Evolutionary conservation across 2,888 invertebrate genomes (phyloP).

Genomic region (Choristoneura rosaceana): DNA sequence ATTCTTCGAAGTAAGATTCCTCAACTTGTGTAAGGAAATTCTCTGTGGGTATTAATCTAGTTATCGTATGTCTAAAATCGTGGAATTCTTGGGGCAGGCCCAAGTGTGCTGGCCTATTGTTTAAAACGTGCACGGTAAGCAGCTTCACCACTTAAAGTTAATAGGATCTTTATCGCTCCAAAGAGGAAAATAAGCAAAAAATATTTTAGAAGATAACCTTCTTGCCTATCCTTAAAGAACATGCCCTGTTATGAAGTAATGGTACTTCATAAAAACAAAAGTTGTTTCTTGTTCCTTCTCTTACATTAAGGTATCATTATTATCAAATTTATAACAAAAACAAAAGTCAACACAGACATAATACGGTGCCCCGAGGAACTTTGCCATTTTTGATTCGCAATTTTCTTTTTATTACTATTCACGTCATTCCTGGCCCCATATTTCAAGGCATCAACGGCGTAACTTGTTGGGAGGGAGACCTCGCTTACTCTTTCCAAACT

Average conservation of each 20-base stretch:
- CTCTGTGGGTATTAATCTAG: background rate
- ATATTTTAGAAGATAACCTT: background rate
- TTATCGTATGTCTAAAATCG: constrained; percentile 1
- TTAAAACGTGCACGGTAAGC: constrained; percentile 22
- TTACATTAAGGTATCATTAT: constrained; percentile 13
- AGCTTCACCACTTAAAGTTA: constrained; percentile 22
- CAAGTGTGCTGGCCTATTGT: constrained; percentile 25
- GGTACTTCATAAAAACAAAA: background rate
- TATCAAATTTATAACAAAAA: constrained; percentile 18
- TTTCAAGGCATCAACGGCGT: constrained; percentile 44
- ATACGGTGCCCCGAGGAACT: constrained; percentile 26
- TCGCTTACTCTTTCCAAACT: constrained; percentile 44
- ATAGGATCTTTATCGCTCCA: constrained; percentile 13
- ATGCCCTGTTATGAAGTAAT: background rate
- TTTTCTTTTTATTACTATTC: constrained; percentile 45
- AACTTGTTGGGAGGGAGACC: constrained; percentile 33
- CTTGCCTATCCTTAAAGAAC: background rate
- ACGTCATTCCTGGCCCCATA: constrained; percentile 42
- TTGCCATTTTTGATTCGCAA: constrained; percentile 39
- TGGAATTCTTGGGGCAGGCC: background rate
- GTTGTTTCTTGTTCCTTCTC: background rate
- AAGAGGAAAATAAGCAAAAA: constrained; percentile 12
- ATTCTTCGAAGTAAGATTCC: constrained; percentile 25
- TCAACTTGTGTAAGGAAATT: constrained; percentile 11
- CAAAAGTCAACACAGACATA: constrained; percentile 16